Conservation (phyloP, 2,888 invertebrate species). For the Ischnura elegans region DNA sequence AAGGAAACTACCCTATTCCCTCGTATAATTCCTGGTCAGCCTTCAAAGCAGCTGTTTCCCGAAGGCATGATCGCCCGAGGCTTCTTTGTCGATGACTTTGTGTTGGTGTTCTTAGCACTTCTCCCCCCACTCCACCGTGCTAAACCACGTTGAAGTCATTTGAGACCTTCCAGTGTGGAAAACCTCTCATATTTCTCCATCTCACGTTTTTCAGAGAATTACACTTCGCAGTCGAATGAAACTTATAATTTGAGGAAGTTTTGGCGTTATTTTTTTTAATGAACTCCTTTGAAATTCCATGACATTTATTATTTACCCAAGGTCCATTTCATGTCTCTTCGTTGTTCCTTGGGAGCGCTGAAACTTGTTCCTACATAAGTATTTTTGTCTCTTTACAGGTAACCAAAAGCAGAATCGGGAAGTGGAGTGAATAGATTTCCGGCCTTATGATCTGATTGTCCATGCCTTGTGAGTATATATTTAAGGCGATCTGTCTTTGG, state of each 20-base stretch:
- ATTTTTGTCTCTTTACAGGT: too few relatives aligned
- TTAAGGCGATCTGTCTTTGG: too few relatives aligned
- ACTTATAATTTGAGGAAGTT: neutral
- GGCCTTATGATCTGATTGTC: neutral
- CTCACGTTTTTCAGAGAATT: neutral
- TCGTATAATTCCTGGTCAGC: neutral
- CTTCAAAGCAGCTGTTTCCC: conserved; percentile 26
- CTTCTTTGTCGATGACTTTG: neutral
- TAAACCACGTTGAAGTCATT: neutral
- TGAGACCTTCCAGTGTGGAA: conserved; percentile 2
- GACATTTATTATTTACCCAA: neutral
- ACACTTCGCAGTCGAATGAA: neutral
- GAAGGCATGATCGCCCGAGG: neutral
- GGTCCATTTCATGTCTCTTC: neutral
- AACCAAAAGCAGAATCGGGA: neutral
- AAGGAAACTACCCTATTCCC: too few relatives aligned
- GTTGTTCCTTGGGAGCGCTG: neutral
- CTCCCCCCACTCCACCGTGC: neutral
- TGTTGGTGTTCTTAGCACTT: neutral
- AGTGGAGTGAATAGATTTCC: neutral
- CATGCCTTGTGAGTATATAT: too few relatives aligned
- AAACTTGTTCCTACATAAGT: neutral
- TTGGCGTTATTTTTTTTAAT: neutral
- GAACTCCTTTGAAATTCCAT: neutral
- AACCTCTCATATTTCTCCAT: neutral